Base-by-base conservation (phyloP, 2,113 vertebrate species). In the Perca fluviatilis region DNA sequence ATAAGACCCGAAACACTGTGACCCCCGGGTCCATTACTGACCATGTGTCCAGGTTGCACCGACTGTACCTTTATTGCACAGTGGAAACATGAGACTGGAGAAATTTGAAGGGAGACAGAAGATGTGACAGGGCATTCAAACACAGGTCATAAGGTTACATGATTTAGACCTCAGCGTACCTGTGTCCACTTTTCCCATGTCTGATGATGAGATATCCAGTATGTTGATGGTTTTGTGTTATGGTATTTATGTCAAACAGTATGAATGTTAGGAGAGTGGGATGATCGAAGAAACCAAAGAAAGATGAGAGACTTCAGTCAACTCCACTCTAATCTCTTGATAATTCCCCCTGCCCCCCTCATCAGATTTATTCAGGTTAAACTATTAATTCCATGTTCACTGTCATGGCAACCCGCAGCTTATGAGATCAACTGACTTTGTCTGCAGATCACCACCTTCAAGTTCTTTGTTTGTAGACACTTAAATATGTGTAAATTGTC, bases 341-440 rank as follows among this genome's bases (percentile, higher is more conserved):
- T 61, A 61, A 74, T 58, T 46, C 79, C 40, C 13, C 27, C 8
- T 11, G 2, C 23, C 16, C 15, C 6, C 23, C 64, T 36, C 21
- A 58, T 46, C 62, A 57, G 40, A 43, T 64, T n/a, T 53, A 74
- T 58, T 63, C 79, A 80, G 79, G 61, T 74, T 67, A 2, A 10
- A 67, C 66, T 61, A 40, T 33, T 79, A 51, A 79, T 69, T 40
- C 30, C 57, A 5, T 50, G 69, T 58, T 72, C 36, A 56, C 40
- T 27, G 19, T 33, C 62, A 77, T 68, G 40, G 64, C 64, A 77
- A 72, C n/a, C 23, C 23, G 25, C n/a, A 62, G n/a, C 16, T 72
- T 56, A 62, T 40, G 18, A 46, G 14, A 70, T 79, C 46, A 70
- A 27, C 47, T 62, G 7, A 64, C 23, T 54, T 36, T 18, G 43